phyloP scores from a whole-genome alignment of 2,113 vertebrate genomes.

The Pagrus major region DNA sequence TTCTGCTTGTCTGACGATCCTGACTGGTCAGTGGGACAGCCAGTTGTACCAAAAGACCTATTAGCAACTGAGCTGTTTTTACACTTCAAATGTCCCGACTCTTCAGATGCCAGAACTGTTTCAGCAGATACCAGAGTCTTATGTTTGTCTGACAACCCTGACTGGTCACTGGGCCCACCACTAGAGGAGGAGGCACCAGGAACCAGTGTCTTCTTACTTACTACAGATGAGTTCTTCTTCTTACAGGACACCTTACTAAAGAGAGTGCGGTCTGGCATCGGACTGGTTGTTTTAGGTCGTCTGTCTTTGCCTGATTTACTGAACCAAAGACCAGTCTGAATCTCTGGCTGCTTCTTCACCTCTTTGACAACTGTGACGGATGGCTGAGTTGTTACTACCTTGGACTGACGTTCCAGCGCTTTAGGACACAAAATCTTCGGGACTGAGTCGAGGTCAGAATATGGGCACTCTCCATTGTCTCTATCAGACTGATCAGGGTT shows the following conservation, averaged over 20 bases:
- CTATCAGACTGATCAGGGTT: constrained; percentile 46
- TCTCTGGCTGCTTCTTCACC: constrained; percentile 76
- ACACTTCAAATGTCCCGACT: constrained; percentile 43
- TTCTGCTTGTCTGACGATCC: constrained; percentile 26
- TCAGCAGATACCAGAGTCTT: constrained; percentile 42
- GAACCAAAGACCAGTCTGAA: constrained; percentile 84
- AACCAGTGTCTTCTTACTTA: constrained; percentile 57
- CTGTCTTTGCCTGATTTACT: constrained; percentile 83
- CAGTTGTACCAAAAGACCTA: constrained; percentile 2
- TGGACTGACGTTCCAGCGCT: constrained; percentile 75
- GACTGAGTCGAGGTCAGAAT: constrained; percentile 84
- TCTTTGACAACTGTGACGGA: constrained; percentile 67
- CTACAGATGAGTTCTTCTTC: constrained; percentile 73
- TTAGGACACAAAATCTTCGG: constrained; percentile 86
- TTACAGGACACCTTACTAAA: constrained; percentile 77
- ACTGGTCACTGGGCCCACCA: constrained; percentile 27
- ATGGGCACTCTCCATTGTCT: constrained; percentile 77
- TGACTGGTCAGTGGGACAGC: constrained; percentile 19
- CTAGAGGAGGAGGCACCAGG: constrained; percentile 18
- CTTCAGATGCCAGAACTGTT: constrained; percentile 35
- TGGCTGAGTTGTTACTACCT: constrained; percentile 41
- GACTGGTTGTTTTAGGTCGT: constrained; percentile 76
- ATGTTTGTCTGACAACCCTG: constrained; percentile 36
- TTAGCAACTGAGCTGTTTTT: constrained; percentile 34
- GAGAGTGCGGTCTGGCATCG: constrained; percentile 72